Conservation (phyloP, 2,888 invertebrate species). For the Ichneumoninae sp. region DNA sequence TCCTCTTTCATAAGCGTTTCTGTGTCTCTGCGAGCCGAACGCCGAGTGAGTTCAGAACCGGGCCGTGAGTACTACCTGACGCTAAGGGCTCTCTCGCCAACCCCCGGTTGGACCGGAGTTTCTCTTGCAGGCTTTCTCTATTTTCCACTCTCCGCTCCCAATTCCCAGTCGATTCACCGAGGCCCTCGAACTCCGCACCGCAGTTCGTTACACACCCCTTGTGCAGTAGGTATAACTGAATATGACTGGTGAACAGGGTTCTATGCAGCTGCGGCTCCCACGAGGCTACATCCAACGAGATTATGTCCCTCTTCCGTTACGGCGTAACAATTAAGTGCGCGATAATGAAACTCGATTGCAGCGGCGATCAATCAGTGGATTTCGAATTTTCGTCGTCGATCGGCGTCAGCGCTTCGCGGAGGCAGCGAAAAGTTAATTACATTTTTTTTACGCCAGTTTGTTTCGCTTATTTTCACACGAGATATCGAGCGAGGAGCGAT, state of each 20-base stretch:
- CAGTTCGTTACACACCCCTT: background rate
- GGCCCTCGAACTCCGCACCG: constrained; percentile 12
- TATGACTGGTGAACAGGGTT: background rate
- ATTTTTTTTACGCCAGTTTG: no score
- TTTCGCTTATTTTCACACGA: no score
- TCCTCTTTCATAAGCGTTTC: constrained; percentile 7
- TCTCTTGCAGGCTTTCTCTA: background rate
- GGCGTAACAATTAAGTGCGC: background rate
- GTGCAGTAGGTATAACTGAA: background rate
- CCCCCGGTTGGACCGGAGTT: background rate
- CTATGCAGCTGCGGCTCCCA: background rate
- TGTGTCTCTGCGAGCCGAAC: background rate
- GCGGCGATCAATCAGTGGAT: background rate
- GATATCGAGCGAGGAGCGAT: no score
- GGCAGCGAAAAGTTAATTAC: no score
- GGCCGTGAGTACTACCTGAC: constrained; percentile 3
- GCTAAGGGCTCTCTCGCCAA: background rate
- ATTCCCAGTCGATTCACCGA: constrained; percentile 5
- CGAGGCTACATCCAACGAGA: background rate
- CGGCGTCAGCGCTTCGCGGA: no score
- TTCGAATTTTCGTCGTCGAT: background rate
- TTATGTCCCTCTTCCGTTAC: background rate
- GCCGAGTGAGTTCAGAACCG: background rate
- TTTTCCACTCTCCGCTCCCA: constrained; percentile 18
- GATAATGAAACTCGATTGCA: background rate